Evolutionary conservation across 2,888 invertebrate genomes (phyloP), one percentile per base, ranked within the genome.

Genomic region (Amitus sp.): DNA sequence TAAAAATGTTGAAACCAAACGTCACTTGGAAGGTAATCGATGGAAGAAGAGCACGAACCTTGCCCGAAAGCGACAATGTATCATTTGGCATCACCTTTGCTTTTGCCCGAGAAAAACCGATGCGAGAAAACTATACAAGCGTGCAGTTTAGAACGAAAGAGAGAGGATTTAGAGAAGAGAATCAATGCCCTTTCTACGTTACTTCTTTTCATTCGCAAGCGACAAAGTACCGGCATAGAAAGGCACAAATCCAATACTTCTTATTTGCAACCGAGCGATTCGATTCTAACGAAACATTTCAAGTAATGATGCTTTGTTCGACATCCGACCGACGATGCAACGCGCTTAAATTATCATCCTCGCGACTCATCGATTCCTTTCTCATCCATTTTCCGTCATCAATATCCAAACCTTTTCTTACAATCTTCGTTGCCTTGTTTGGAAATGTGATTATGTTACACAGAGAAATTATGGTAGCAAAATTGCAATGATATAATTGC

Each of bases 101-200:
- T n/a, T n/a, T n/a, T n/a, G n/a, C n/a, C n/a, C n/a, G n/a, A n/a
- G n/a, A n/a, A n/a, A n/a, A n/a, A n/a, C n/a, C n/a, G 37, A 37
- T 37, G 37, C 15, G 20, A 42, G 9, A 39, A 13, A 17, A 39
- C 15, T 7, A 17, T 18, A 6, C 7, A 39, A 39, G 39, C 39
- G 39, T 6, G 2, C 15, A 7, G 4, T 10, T 42, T n/a, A 15
- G n/a, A n/a, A n/a, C n/a, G n/a, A 42, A 42, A 42, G 42, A 42
- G 42, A 42, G 42, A 42, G 42, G 42, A 42, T 42, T 18, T 20
- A 42, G n/a, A 9, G 19, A 17, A 42, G 42, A 42, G 42, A 42
- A 42, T 42, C 42, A 20, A 18, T 42, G 42, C 42, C 42, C 42
- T 42, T 18, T 42, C 42, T 42, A 42, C 18, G 20, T 39, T 39